These are phyloP conservation scores for Hormaphis cornu DNA, from an alignment of 1,140 invertebrate species.

Conservation along the genomic window DNA sequence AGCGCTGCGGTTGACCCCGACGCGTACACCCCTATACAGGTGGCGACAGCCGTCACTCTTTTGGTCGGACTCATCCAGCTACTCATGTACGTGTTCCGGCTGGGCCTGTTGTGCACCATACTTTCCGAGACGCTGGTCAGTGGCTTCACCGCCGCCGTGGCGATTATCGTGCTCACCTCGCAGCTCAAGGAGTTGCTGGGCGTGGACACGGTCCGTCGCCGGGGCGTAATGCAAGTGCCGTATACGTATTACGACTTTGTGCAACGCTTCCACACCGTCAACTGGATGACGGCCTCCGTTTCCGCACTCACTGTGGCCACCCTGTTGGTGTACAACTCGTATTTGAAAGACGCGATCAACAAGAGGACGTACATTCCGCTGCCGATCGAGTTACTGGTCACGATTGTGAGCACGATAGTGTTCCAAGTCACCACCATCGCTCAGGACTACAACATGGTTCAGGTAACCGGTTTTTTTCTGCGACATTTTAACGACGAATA, in stretches of 20 bases:
- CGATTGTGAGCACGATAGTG: constrained; percentile 62
- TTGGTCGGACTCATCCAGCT: constrained; percentile 61
- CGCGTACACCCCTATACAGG: constrained; percentile 48
- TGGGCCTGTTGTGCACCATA: constrained; percentile 73
- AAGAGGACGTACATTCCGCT: constrained; percentile 48
- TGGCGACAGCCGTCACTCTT: constrained; percentile 57
- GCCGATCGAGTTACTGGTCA: constrained; percentile 74
- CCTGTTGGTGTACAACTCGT: neutral
- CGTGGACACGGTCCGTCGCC: constrained; percentile 51
- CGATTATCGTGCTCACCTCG: constrained; percentile 79
- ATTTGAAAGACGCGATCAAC: constrained; percentile 44
- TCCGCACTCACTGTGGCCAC: neutral
- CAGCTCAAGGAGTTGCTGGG: constrained; percentile 83
- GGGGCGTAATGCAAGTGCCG: constrained; percentile 61
- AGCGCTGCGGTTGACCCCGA: constrained; percentile 45
- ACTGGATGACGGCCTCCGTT: neutral
- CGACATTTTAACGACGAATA: neutral
- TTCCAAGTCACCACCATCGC: constrained; percentile 44
- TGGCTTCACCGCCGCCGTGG: constrained; percentile 83
- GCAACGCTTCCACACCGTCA: neutral
- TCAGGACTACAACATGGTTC: constrained; percentile 19
- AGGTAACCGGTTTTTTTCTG: constrained; percentile 28
- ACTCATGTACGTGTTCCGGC: constrained; percentile 64
- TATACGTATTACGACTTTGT: constrained; percentile 31
- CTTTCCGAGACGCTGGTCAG: constrained; percentile 82